Evolutionary conservation across 2,113 vertebrate species (phyloP).

Genomic region (Rhadina sibilatrix): DNA sequence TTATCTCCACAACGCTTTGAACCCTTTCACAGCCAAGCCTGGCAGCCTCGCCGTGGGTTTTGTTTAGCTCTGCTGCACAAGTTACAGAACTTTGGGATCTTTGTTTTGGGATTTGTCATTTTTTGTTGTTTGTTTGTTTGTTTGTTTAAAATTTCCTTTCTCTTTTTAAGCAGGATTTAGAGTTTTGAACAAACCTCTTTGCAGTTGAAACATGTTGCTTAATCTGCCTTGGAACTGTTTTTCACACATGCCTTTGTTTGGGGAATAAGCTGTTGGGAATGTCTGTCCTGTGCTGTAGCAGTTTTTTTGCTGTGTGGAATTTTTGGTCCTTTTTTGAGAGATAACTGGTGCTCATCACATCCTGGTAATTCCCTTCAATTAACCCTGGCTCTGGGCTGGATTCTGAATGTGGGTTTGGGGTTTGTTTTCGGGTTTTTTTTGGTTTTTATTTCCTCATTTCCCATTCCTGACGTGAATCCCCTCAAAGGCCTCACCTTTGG

Average conservation of each 20-base stretch:
- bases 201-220: slow-evolving; percentile 34
- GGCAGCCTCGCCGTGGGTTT: slow-evolving; percentile 18
- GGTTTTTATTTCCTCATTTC: neutral
- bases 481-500: neutral
- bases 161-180: neutral
- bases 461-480: neutral
- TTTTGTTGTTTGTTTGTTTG: too few relatives aligned
- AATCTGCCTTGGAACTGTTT: slow-evolving; percentile 61
- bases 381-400: neutral
- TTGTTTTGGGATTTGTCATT: neutral
- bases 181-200: slow-evolving; percentile 11
- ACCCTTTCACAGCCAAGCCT: slow-evolving; percentile 2
- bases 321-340: neutral
- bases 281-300: slow-evolving; percentile 40
- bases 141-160: neutral
- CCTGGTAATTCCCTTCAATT: neutral
- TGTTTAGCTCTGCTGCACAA: neutral
- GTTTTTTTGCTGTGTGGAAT: slow-evolving; percentile 30
- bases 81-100: neutral
- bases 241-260: slow-evolving; percentile 55
- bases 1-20: neutral
- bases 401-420: neutral
- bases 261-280: neutral
- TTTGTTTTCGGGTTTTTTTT: neutral
- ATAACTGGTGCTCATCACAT: neutral